These are phyloP conservation scores for Ypsolopha scabrella DNA, from an alignment of 2,888 invertebrate species.

Conservation along the genomic window DNA sequence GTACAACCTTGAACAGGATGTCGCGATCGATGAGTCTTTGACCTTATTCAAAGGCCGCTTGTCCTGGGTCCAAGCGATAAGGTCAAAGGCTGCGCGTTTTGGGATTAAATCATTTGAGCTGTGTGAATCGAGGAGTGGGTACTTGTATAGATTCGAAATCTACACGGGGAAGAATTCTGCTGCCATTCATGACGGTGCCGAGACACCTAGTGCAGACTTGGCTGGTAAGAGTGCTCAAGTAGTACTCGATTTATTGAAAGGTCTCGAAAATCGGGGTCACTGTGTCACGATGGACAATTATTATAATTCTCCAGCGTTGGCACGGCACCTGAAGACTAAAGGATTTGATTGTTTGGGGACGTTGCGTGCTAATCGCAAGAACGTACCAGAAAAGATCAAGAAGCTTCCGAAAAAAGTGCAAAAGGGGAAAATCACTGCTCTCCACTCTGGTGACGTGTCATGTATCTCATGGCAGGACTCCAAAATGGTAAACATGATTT, in stretches of 20 bases:
- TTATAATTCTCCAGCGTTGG: constrained; percentile 13
- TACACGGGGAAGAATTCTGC: constrained; percentile 9
- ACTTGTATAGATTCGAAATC: constrained; percentile 8
- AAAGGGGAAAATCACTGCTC: too few relatives aligned
- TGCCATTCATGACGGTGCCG: not conserved
- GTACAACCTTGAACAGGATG: constrained; percentile 4
- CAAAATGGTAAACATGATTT: too few relatives aligned
- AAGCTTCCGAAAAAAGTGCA: too few relatives aligned
- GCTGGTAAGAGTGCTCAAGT: constrained; percentile 10
- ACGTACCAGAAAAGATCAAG: too few relatives aligned
- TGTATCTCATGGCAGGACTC: too few relatives aligned
- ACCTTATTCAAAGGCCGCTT: constrained; percentile 15
- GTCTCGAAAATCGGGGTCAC: constrained; percentile 3
- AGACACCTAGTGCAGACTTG: constrained; percentile 3
- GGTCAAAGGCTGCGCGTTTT: constrained; percentile 12
- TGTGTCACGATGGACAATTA: constrained; percentile 13
- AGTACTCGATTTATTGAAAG: constrained; percentile 5
- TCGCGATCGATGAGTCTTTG: constrained; percentile 16
- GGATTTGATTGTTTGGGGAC: too few relatives aligned
- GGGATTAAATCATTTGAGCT: constrained; percentile 17
- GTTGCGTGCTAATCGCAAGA: too few relatives aligned
- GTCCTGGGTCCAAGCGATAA: constrained; percentile 12
- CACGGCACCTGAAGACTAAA: not conserved
- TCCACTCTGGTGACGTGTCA: too few relatives aligned
- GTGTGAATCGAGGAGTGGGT: constrained; percentile 14